Evolutionary conservation across 2,888 invertebrate species (phyloP).

Genomic region (Papilio demoleus): DNA sequence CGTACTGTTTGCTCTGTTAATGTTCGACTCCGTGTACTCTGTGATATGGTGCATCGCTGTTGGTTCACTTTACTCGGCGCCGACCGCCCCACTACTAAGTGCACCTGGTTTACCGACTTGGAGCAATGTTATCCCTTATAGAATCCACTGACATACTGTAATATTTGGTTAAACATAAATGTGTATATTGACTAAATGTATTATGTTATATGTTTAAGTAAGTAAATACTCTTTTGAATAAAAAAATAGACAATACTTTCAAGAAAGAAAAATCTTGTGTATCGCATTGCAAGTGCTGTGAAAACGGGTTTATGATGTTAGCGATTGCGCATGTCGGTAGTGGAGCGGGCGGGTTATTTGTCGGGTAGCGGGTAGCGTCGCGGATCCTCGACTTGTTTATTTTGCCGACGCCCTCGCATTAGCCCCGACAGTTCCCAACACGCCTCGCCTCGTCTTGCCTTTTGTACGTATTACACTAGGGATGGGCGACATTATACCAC

Average conservation of each 20-base stretch:
- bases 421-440: constrained; percentile 19
- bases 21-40: background rate
- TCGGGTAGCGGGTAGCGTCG: constrained; percentile 18
- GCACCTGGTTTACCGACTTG: constrained; percentile 13
- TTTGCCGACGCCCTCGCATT: constrained; percentile 93
- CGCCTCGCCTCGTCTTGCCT: constrained; percentile 19
- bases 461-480: constrained; percentile 16
- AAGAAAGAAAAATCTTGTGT: background rate
- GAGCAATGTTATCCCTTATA: constrained; percentile 9
- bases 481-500: no score
- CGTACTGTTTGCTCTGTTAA: background rate
- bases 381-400: constrained; percentile 34
- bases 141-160: background rate
- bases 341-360: constrained; percentile 26
- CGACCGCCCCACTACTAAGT: constrained; percentile 16
- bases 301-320: background rate
- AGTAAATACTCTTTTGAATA: no score
- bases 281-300: constrained; percentile 1
- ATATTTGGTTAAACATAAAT: no score
- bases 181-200: no score
- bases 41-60: background rate
- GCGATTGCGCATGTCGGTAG: constrained; percentile 16
- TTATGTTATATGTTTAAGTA: no score
- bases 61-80: background rate
- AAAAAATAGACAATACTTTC: no score